phyloP scores from a whole-genome alignment of 2,888 invertebrate species.

The Dryocosmus kuriphilus region DNA sequence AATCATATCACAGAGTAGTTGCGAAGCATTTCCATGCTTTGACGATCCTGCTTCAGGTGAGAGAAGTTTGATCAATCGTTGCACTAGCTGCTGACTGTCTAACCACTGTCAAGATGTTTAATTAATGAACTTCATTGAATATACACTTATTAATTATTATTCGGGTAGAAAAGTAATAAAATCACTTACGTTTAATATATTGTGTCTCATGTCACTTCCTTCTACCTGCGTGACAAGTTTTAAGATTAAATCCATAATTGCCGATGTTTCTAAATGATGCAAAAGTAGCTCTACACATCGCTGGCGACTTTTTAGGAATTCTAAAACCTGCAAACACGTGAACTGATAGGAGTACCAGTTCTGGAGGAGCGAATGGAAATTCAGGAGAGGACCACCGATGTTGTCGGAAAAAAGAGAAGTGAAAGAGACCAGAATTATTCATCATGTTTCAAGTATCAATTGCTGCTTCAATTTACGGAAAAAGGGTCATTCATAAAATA shows the following conservation, averaged over 20 bases:
- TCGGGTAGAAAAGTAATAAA: conserved; percentile 43
- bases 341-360: conserved; percentile 96
- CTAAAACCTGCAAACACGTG: conserved; percentile 93
- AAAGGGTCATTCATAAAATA: neutral
- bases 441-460: neutral
- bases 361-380: conserved; percentile 76
- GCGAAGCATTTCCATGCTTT: conserved; percentile 91
- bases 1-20: conserved; percentile 92
- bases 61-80: conserved; percentile 85
- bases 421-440: neutral
- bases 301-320: conserved; percentile 92
- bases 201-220: conserved; percentile 85
- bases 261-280: conserved; percentile 94
- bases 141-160: conserved; percentile 37
- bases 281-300: conserved; percentile 93
- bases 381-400: neutral
- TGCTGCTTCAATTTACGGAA: neutral
- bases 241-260: conserved; percentile 94
- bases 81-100: conserved; percentile 91
- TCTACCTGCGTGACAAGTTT: conserved; percentile 92
- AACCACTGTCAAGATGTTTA: conserved; percentile 85
- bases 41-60: conserved; percentile 85
- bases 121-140: conserved; percentile 40
- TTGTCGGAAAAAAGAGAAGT: neutral
- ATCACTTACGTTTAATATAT: conserved; percentile 83